Evolutionary conservation across 2,113 vertebrate genomes (phyloP).

Genomic region (Fulmarus glacialis): DNA sequence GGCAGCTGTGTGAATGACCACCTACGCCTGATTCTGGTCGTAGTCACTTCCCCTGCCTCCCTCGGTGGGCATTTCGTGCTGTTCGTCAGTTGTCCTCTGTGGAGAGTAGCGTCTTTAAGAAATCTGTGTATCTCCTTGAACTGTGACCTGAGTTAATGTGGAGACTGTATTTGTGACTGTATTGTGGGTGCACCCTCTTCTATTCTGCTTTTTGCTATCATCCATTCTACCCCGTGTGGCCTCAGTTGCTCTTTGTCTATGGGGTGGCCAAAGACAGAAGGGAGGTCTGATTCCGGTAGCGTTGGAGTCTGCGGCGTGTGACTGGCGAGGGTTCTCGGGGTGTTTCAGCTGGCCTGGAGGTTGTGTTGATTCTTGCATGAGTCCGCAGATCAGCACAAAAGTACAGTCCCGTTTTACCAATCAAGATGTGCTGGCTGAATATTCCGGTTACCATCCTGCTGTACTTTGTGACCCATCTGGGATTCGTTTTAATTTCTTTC

Average conservation of each 20-base stretch:
- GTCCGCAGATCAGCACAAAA: neutral
- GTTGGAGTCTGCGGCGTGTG: neutral
- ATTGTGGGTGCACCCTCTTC: neutral
- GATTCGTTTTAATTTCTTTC: neutral
- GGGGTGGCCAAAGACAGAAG: neutral
- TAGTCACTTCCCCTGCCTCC: neutral
- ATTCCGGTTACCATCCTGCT: neutral
- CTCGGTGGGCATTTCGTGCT: accelerated
- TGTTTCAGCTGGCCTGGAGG: neutral
- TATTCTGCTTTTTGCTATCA: neutral
- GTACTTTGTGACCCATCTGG: neutral
- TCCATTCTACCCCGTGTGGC: accelerated
- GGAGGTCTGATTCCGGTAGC: neutral
- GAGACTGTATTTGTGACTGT: neutral
- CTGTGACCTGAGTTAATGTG: neutral
- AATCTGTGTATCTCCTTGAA: neutral
- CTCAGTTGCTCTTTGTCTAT: neutral
- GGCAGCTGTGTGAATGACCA: neutral
- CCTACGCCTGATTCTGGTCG: accelerated
- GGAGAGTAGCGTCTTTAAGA: neutral
- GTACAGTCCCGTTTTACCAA: neutral
- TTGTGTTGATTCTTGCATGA: neutral
- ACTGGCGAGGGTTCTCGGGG: accelerated
- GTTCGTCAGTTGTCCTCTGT: neutral
- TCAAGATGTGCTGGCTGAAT: neutral